Evolutionary conservation across 2,888 invertebrate species (phyloP).

Genomic region (Leptinotarsa tumamoca): DNA sequence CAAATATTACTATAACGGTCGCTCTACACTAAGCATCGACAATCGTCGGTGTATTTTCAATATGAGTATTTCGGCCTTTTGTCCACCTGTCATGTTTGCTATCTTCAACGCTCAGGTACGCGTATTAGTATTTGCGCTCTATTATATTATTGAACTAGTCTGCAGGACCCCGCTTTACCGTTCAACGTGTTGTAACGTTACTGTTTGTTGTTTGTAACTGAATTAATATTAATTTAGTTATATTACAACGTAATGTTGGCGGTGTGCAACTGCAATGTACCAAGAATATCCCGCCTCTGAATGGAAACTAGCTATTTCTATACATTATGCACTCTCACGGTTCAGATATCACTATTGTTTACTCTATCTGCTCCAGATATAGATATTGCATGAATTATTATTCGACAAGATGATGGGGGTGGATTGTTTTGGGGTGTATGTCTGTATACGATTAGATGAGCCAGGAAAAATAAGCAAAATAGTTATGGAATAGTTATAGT

Average conservation of each 20-base stretch:
- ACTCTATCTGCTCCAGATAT: conserved; percentile 32
- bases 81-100: conserved; percentile 49
- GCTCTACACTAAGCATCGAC: conserved; percentile 50
- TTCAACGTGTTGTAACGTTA: conserved; percentile 11
- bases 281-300: conserved; percentile 47
- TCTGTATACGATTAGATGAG: no score
- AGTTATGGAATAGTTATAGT: no score
- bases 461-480: no score
- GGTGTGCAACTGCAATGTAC: conserved; percentile 31
- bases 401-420: conserved; percentile 15
- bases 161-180: conserved; percentile 35
- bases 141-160: conserved; percentile 49
- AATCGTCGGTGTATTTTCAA: conserved; percentile 46
- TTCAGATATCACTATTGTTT: conserved; percentile 41
- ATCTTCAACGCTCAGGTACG: conserved; percentile 53
- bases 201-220: conserved; percentile 47
- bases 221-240: conserved; percentile 57
- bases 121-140: conserved; percentile 44
- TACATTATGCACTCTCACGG: conserved; percentile 43
- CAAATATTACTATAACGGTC: conserved; percentile 56
- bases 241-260: conserved; percentile 48
- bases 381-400: conserved; percentile 32
- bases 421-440: background rate
- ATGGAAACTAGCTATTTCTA: conserved; percentile 48
- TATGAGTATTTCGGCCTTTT: conserved; percentile 50